Evolutionary conservation across 1,140 invertebrate species (phyloP), one percentile per base, ranked within the genome.

Genomic region (Leptestheria dahalacensis): DNA sequence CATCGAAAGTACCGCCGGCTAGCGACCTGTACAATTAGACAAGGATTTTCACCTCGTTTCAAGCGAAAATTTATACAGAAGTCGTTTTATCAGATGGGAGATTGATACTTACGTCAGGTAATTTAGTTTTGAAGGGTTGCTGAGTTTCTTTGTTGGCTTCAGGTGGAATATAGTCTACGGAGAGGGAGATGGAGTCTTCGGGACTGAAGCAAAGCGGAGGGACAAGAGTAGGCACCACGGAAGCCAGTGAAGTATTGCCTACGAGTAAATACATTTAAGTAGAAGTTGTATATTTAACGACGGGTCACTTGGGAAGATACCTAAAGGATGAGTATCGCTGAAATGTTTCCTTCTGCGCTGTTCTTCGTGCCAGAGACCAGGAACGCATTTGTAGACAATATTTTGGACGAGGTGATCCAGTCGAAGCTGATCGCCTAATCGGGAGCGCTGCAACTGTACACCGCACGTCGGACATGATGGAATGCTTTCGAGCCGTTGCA

Each of bases 1-100:
- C 61, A 62, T 23, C 61, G 54, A 29, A 62, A 57, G 55, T 60
- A 62, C n/a, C 61, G 61, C 55, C 54, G 47, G 25, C 48, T 33
- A 51, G 58, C 26, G 3, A 21, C 25, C 61, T 62, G 25, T 50
- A 50, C 11, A 28, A 50, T 21, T n/a, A 20, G 18, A 52, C 48
- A 62, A 52, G 9, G 23, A 41, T 50, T 29, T 26, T 15, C 6
- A 50, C 23, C 28, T 25, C 41, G n/a, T 47, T 4, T 18, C 48
- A 18, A 47, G 41, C n/a, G n/a, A 15, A 15, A 18, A 51, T 26
- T 11, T 51, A 23, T 25, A 18, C 25, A 29, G 29, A 54, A 54
- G 29, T 1, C 2, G n/a, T 25, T 41, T 11, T 9, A 52, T 20
- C 3, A 20, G 12, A 15, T 23, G 18, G 18, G 1, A 1, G 9